Conservation (phyloP, 1,140 invertebrate species). For the Hyposmocoma kahamanoa region DNA sequence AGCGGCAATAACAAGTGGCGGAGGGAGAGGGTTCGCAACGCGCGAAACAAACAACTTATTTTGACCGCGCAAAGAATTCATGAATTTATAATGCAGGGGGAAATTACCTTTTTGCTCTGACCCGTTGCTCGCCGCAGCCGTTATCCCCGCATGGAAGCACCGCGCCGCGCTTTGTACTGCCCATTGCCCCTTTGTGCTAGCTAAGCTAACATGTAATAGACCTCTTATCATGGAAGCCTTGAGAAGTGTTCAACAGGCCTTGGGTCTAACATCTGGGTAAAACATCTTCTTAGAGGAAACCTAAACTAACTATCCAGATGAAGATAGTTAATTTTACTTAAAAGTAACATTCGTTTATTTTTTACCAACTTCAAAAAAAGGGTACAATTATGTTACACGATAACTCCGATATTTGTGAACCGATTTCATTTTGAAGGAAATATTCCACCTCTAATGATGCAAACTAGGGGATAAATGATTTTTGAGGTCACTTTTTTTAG, state of each 20-base stretch:
- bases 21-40: conserved; percentile 7
- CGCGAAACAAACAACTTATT: conserved; percentile 2
- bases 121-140: not conserved
- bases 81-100: conserved; percentile 1
- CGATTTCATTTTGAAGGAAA: too few species aligned
- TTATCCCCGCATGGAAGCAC: not conserved
- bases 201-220: too few species aligned
- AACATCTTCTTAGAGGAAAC: not conserved
- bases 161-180: not conserved
- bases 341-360: too few species aligned
- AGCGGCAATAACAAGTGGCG: conserved; percentile 18
- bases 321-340: not conserved
- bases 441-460: too few species aligned
- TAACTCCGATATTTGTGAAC: too few species aligned
- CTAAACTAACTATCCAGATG: not conserved
- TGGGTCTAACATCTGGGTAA: not conserved
- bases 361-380: too few species aligned
- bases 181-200: too few species aligned
- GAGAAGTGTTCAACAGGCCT: not conserved
- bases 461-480: too few species aligned
- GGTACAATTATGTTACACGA: too few species aligned
- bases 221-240: not conserved
- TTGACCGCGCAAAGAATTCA: not conserved
- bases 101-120: not conserved
- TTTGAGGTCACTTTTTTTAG: too few species aligned